phyloP scores from a whole-genome alignment of 2,888 invertebrate genomes.

The Laothoe populi region DNA sequence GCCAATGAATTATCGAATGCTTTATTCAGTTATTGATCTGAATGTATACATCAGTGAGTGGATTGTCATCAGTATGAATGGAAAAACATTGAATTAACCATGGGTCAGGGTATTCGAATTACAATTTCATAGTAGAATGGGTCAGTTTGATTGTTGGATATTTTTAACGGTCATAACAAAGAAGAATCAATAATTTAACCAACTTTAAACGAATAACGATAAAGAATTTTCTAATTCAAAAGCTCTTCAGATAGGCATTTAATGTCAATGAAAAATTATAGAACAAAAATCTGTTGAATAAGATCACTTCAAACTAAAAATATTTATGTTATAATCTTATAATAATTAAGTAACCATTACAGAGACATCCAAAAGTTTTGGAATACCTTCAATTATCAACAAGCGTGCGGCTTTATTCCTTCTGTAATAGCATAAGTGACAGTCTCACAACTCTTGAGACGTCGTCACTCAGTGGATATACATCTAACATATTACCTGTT shows the following conservation, averaged over 20 bases:
- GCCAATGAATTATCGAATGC: background rate
- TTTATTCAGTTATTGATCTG: background rate
- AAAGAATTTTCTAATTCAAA: background rate
- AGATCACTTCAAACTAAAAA: too few species aligned
- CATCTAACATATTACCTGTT: constrained; percentile 80
- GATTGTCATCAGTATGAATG: constrained; percentile 49
- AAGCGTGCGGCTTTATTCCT: constrained; percentile 70
- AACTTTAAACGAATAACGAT: background rate
- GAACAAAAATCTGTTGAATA: too few species aligned
- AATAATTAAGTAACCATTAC: too few species aligned
- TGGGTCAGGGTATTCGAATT: constrained; percentile 56
- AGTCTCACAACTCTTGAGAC: constrained; percentile 42
- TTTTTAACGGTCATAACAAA: background rate
- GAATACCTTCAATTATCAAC: background rate
- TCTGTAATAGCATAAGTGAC: constrained; percentile 40
- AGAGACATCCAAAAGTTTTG: too few species aligned
- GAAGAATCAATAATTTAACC: background rate
- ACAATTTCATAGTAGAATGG: constrained; percentile 68
- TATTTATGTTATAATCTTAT: too few species aligned
- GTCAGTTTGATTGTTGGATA: background rate
- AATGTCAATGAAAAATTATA: too few species aligned
- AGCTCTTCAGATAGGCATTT: too few species aligned
- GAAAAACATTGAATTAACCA: constrained; percentile 70
- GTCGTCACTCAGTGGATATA: constrained; percentile 54
- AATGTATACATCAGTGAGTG: constrained; percentile 3